phyloP scores from a whole-genome alignment of 1,140 invertebrate genomes.

The Leptoteleia sp. region DNA sequence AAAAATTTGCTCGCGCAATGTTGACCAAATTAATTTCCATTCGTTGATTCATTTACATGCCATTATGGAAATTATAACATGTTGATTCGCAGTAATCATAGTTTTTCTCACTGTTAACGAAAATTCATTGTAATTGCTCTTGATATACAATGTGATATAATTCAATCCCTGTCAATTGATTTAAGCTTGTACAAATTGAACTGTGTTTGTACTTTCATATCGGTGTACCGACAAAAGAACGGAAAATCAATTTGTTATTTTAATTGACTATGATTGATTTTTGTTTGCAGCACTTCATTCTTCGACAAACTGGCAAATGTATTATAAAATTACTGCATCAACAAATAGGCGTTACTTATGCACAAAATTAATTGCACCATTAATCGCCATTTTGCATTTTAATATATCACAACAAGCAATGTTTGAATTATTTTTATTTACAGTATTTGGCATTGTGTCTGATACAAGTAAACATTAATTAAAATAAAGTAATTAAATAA shows the following conservation, averaged over 20 bases:
- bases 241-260: constrained; percentile 48
- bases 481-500: no score
- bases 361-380: no score
- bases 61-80: constrained; percentile 21
- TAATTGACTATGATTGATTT: constrained; percentile 56
- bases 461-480: no score
- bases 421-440: no score
- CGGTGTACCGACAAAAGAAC: constrained; percentile 38
- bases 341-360: no score
- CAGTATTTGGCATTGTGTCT: no score
- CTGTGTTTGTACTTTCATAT: constrained; percentile 33
- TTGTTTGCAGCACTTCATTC: constrained; percentile 4
- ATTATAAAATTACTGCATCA: no score
- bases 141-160: constrained; percentile 20
- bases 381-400: no score
- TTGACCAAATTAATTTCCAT: constrained; percentile 17
- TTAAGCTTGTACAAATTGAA: constrained; percentile 44
- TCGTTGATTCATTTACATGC: constrained; percentile 5
- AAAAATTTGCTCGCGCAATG: no score
- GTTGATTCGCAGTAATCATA: constrained; percentile 24
- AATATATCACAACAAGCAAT: no score
- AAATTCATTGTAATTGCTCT: constrained; percentile 44
- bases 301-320: constrained; percentile 14
- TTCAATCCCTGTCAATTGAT: constrained; percentile 28
- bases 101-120: constrained; percentile 13